Evolutionary conservation across 2,797 vertebrate species (phyloP), one percentile per base, ranked within the genome.

Genomic region (Macroramphosus scolopax): DNA sequence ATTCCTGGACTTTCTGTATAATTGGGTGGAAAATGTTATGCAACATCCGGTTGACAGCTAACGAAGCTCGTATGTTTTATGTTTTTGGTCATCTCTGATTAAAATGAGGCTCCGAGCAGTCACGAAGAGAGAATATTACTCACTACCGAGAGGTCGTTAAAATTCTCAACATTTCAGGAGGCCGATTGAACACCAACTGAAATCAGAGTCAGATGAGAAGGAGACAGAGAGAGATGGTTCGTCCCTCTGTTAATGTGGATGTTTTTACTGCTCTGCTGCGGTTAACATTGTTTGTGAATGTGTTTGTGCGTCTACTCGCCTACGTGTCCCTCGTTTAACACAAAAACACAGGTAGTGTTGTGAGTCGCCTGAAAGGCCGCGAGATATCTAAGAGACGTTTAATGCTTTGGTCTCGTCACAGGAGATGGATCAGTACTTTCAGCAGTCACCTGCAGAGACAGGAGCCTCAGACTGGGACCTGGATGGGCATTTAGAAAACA

Each of bases 371-470:
- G 62, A 61, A 55, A 66, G 42, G 24, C 44, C 37, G 47, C 1
- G 2, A 33, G 24, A 46, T 74, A 81, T 78, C 77, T 54, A 10
- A 37, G 40, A 34, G 51, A 35, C 40, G 30, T 39, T 76, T 58
- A 22, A 37, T 80, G 57, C 75, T 84, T 71, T 58, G 52, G 83
- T 83, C 46, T 77, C 38, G 66, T 66, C 45, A 50, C 49, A 36
- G 70, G 38, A 77, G 63, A 77, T 71, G 68, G 63, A 16, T 37
- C 9, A 2, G 48, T 72, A 42, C 63, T 58, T 69, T 69, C 50
- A 71, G 56, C 12, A 33, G 45, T 66, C 55, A 50, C 59, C 41
- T 28, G 32, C 46, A 37, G 47, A 67, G 13, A 38, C 56, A 33
- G 61, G 51, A 14, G 68, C 80, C 72, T 56, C 14, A 7, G 80